A percentile compares a stretch with the other conserved stretches of the same genome.
Evolutionary conservation across 2,888 invertebrate genomes (phyloP).

Genomic region (Cheilosia variabilis): DNA sequence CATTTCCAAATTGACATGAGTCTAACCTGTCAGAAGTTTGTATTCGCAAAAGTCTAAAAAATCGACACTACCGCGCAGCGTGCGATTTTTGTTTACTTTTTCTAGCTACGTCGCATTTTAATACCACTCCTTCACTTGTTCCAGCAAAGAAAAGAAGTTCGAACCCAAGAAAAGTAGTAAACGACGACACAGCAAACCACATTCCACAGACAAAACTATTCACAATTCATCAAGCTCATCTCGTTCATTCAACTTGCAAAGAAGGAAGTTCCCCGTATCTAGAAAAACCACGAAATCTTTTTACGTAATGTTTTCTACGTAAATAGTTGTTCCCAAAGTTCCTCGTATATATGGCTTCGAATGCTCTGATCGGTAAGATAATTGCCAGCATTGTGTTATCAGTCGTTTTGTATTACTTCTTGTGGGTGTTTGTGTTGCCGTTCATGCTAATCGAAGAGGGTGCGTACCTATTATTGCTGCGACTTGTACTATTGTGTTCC

Average conservation of each 20-base stretch:
- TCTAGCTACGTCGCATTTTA: slow-evolving; percentile 54
- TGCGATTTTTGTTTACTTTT: slow-evolving; percentile 69
- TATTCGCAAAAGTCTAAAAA: slow-evolving; percentile 24
- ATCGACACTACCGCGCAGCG: slow-evolving; percentile 54
- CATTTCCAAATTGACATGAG: slow-evolving; percentile 32
- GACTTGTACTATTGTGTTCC: slow-evolving; percentile 32
- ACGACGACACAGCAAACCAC: neutral
- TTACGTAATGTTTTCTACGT: slow-evolving; percentile 63
- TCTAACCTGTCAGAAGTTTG: slow-evolving; percentile 32
- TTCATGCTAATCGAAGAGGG: slow-evolving; percentile 87
- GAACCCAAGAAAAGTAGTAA: slow-evolving; percentile 10
- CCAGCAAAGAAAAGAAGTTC: slow-evolving; percentile 16
- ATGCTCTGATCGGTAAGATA: slow-evolving; percentile 86
- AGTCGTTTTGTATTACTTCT: slow-evolving; percentile 86
- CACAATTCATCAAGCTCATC: neutral
- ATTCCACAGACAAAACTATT: slow-evolving; percentile 37
- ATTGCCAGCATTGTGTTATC: slow-evolving; percentile 85
- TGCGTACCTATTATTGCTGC: slow-evolving; percentile 77
- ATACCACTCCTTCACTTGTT: slow-evolving; percentile 51
- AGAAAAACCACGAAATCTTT: slow-evolving; percentile 24
- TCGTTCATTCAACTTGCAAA: slow-evolving; percentile 14
- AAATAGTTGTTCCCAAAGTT: slow-evolving; percentile 33
- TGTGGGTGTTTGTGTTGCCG: slow-evolving; percentile 89
- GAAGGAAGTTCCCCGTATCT: neutral
- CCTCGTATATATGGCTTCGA: slow-evolving; percentile 85